These are phyloP conservation scores for Lasius platythorax DNA, from an alignment of 2,888 invertebrate genomes.

Conservation along the genomic window DNA sequence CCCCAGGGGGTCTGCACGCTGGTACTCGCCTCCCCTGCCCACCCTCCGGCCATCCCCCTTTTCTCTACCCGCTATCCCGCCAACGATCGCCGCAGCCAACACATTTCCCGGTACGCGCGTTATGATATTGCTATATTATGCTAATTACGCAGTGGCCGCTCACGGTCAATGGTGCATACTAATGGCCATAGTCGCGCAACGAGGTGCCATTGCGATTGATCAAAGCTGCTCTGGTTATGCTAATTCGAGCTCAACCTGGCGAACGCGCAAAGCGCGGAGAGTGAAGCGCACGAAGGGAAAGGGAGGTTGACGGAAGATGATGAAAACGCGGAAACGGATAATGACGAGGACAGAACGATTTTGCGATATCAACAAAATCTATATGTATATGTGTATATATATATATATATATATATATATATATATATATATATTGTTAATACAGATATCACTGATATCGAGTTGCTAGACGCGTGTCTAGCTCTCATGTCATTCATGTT, in stretches of 20 bases:
- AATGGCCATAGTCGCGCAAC: slow-evolving; percentile 78
- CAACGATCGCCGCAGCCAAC: slow-evolving; percentile 74
- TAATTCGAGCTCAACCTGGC: slow-evolving; percentile 75
- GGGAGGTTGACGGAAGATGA: slow-evolving; percentile 43
- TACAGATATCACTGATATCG: neutral
- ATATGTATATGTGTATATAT: neutral
- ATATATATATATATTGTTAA: neutral
- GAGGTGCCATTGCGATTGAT: slow-evolving; percentile 80
- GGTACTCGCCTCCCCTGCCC: slow-evolving; percentile 18
- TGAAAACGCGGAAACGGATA: slow-evolving; percentile 34
- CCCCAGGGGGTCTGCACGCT: slow-evolving; percentile 70
- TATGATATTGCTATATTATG: slow-evolving; percentile 84
- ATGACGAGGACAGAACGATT: slow-evolving; percentile 35
- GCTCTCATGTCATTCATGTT: neutral
- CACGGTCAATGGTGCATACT: slow-evolving; percentile 82
- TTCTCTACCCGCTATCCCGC: slow-evolving; percentile 43
- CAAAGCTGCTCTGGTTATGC: slow-evolving; percentile 82
- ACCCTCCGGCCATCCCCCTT: slow-evolving; percentile 36
- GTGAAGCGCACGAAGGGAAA: slow-evolving; percentile 18
- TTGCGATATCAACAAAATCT: slow-evolving; percentile 14
- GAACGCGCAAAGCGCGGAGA: slow-evolving; percentile 56
- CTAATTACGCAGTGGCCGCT: slow-evolving; percentile 80
- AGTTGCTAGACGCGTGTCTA: neutral
- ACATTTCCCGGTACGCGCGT: slow-evolving; percentile 77
- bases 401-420: neutral